These are phyloP conservation scores for Enteromius fasciolatus DNA, from an alignment of 2,797 vertebrate species.

Conservation along the genomic window DNA sequence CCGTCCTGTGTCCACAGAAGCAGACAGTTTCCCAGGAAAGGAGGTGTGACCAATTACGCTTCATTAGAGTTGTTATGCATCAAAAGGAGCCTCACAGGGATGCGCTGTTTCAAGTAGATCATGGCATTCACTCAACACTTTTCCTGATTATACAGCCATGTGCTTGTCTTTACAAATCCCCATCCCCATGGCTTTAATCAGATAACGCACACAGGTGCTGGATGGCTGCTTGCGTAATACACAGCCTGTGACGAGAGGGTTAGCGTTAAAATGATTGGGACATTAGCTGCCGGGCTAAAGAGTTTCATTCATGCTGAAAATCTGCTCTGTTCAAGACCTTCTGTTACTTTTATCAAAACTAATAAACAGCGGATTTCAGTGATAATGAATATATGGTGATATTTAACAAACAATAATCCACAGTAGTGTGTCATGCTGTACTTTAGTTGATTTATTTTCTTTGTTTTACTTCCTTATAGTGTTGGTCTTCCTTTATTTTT, in stretches of 20 bases:
- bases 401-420: not conserved
- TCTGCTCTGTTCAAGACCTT: not conserved
- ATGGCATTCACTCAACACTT: not conserved
- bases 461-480: too few species aligned
- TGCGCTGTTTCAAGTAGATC: not conserved
- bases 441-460: not conserved
- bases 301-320: conserved; percentile 8
- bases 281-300: not conserved
- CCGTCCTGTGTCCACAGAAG: not conserved
- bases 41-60: not conserved
- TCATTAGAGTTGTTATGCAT: not conserved
- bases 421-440: not conserved
- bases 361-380: not conserved
- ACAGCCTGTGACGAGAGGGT: conserved; percentile 20
- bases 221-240: conserved; percentile 12
- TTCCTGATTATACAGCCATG: conserved; percentile 5
- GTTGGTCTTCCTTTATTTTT: too few species aligned
- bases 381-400: not conserved
- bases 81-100: not conserved
- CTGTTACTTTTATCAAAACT: not conserved
- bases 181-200: conserved; percentile 21
- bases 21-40: not conserved
- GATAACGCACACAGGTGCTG: not conserved
- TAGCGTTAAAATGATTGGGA: conserved; percentile 22
- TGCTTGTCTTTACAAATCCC: conserved; percentile 21